Conservation (phyloP, 2,113 vertebrate species). For the Rhineura floridana region DNA sequence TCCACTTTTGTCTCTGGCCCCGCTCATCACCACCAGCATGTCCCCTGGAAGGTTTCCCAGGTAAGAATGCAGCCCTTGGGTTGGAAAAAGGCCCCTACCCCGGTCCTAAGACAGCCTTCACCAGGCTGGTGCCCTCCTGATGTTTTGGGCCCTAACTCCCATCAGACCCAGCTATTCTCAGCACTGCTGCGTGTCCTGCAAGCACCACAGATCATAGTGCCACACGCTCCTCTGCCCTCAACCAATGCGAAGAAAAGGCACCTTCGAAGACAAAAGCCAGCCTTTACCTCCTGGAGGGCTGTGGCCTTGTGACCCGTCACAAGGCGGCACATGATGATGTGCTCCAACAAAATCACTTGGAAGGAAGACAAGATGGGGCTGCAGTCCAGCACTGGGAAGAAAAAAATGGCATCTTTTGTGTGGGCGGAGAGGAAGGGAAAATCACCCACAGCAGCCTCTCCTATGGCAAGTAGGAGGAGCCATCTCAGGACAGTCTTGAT, state of each 20-base stretch:
- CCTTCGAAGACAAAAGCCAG: neutral
- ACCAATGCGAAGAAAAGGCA: accelerated
- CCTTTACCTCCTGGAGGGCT: constrained; percentile 90
- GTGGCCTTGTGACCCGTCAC: constrained; percentile 98
- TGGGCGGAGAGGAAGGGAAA: accelerated
- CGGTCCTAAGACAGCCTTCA: too few species aligned
- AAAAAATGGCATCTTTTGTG: neutral
- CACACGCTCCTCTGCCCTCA: neutral
- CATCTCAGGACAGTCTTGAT: accelerated
- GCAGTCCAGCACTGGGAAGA: constrained; percentile 91
- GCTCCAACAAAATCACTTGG: constrained; percentile 97
- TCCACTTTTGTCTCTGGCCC: too few species aligned
- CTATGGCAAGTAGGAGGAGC: neutral
- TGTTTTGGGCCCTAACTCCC: neutral
- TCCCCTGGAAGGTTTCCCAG: too few species aligned
- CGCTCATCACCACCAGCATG: too few species aligned
- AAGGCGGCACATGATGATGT: constrained; percentile 98
- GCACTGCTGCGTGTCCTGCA: accelerated
- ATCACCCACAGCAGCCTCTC: accelerated
- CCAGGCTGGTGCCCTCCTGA: neutral
- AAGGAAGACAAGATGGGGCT: constrained; percentile 98
- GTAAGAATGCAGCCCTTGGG: too few species aligned
- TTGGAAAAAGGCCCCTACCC: too few species aligned
- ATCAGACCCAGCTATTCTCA: accelerated
- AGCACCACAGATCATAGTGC: neutral